A percentile compares a stretch with the other conserved stretches of the same genome.
phyloP scores from a whole-genome alignment of 2,113 vertebrate species.

The Calyptommatus sinebrachiatus region DNA sequence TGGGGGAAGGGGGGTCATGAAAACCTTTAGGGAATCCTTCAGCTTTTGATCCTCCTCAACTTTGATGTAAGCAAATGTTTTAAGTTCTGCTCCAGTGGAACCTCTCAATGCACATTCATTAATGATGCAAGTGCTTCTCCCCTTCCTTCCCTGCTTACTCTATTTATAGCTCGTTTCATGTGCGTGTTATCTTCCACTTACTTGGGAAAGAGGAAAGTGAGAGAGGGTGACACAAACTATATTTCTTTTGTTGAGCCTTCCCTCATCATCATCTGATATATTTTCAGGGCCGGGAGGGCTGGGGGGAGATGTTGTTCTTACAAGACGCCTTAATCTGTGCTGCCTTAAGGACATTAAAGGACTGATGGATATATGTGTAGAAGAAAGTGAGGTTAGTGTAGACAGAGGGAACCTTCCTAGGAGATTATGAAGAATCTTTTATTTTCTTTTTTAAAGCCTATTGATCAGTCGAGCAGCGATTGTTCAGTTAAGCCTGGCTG shows the following conservation, averaged over 20 bases:
- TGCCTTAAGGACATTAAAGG: too few relatives aligned
- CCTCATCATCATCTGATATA: neutral
- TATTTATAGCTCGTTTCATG: conserved; percentile 52
- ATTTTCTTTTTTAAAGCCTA: too few relatives aligned
- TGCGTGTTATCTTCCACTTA: conserved; percentile 42
- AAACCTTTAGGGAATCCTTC: conserved; percentile 60
- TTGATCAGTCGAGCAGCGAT: too few relatives aligned
- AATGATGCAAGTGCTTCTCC: conserved; percentile 63
- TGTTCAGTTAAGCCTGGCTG: too few relatives aligned
- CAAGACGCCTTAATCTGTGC: neutral
- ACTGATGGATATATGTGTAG: too few relatives aligned
- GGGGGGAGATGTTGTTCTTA: neutral
- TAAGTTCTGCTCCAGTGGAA: conserved; percentile 62
- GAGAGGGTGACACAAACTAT: conserved; percentile 20
- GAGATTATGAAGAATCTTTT: too few relatives aligned
- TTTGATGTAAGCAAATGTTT: conserved; percentile 69
- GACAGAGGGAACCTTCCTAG: too few relatives aligned
- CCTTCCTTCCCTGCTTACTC: conserved; percentile 31
- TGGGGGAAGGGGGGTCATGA: conserved; percentile 22
- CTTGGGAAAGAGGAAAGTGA: conserved; percentile 2
- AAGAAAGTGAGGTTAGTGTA: too few relatives aligned
- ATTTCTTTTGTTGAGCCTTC: neutral
- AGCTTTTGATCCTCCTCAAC: conserved; percentile 60
- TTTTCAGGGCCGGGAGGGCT: too few relatives aligned
- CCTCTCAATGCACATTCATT: conserved; percentile 50